These are phyloP conservation scores for Drosophila cognata DNA, from an alignment of 2,888 invertebrate species.

Conservation along the genomic window DNA sequence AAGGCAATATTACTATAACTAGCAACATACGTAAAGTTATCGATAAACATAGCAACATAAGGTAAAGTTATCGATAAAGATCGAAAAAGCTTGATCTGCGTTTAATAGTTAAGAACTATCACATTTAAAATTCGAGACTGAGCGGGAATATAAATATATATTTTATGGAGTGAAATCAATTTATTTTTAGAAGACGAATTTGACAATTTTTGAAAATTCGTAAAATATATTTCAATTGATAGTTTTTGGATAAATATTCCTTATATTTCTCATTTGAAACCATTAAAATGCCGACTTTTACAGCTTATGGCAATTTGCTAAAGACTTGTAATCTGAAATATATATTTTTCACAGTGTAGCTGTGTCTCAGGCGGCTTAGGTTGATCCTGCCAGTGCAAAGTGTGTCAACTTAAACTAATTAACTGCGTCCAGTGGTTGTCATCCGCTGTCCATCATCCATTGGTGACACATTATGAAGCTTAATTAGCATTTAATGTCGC, in stretches of 20 bases:
- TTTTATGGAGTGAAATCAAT: neutral
- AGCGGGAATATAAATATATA: neutral
- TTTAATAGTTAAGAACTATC: no score
- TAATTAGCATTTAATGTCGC: slow-evolving; percentile 66
- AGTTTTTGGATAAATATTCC: neutral
- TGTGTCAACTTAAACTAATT: slow-evolving; percentile 5
- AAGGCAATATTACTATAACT: no score
- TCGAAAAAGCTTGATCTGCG: neutral
- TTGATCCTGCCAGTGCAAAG: neutral
- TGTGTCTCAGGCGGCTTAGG: neutral
- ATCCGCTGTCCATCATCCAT: slow-evolving; percentile 4
- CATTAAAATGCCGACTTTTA: neutral
- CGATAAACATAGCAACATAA: neutral
- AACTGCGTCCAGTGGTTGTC: neutral
- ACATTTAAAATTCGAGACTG: neutral
- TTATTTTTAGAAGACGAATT: neutral
- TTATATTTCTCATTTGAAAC: neutral
- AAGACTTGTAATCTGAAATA: neutral
- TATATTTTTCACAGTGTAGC: neutral
- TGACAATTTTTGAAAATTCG: neutral
- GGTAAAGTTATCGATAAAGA: neutral
- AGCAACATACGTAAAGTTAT: no score
- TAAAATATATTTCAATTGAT: neutral
- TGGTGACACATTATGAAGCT: slow-evolving; percentile 67
- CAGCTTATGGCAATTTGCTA: neutral